phyloP scores from a whole-genome alignment of 2,797 vertebrate genomes.

The Microctenopoma lineatum region DNA sequence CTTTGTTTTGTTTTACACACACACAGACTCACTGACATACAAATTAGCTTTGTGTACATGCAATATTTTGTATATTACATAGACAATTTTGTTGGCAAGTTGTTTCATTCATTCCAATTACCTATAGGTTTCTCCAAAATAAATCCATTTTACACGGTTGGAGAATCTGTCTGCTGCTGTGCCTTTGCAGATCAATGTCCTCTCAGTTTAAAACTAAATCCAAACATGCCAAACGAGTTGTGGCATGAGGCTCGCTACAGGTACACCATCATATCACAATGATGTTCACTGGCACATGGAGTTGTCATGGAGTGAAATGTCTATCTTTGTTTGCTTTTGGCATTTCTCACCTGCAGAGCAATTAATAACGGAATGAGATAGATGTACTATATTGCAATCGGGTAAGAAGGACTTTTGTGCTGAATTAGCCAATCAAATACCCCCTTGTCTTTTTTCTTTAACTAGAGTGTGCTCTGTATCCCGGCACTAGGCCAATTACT shows the following conservation, averaged over 20 bases:
- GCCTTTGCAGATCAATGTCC: no score
- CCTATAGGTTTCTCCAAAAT: no score
- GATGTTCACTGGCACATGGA: background rate
- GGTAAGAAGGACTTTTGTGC: background rate
- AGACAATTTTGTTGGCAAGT: no score
- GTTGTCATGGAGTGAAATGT: background rate
- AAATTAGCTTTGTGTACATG: no score
- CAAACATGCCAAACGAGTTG: background rate
- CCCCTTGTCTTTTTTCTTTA: constrained; percentile 11
- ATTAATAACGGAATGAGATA: background rate
- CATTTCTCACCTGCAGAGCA: background rate
- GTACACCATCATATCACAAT: background rate
- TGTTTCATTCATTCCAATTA: no score
- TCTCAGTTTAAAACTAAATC: background rate
- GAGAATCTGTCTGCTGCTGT: background rate
- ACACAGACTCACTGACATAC: no score
- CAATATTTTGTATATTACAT: no score
- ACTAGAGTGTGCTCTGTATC: constrained; percentile 3
- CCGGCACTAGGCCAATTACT: constrained; percentile 23
- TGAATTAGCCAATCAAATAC: constrained; percentile 10
- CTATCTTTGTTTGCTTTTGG: no score
- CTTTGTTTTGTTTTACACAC: no score
- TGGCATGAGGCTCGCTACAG: background rate
- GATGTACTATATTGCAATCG: background rate
- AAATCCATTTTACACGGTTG: no score